Evolutionary conservation across 2,888 invertebrate species (phyloP).

Genomic region (Pemphredon lugubris): DNA sequence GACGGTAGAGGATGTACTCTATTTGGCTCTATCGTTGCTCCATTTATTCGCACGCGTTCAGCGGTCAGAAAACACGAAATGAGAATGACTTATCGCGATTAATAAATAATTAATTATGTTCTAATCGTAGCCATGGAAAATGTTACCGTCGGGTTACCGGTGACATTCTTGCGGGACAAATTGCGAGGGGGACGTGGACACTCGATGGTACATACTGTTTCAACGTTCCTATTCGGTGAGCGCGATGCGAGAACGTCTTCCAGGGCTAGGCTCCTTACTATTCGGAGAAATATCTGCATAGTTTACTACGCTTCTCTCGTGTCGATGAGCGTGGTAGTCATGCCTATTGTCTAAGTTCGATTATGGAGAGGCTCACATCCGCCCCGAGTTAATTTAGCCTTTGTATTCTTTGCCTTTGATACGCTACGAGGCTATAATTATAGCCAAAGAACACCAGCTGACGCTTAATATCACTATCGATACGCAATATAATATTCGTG

Average conservation of each 20-base stretch:
- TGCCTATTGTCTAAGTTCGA: conserved; percentile 53
- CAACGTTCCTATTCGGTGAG: not conserved
- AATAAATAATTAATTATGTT: no score
- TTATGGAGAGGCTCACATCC: conserved; percentile 54
- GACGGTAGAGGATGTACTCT: conserved; percentile 18
- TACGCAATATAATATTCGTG: not conserved
- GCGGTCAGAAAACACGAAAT: no score
- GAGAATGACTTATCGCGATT: no score
- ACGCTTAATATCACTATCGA: conserved; percentile 23
- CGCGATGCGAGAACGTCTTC: not conserved
- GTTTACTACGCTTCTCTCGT: conserved; percentile 25
- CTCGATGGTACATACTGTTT: conserved; percentile 8
- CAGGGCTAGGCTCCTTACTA: conserved; percentile 16
- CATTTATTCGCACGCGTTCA: no score
- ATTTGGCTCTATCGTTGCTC: no score
- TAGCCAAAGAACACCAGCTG: conserved; percentile 25
- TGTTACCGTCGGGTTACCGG: not conserved
- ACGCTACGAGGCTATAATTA: conserved; percentile 45
- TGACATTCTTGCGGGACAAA: not conserved
- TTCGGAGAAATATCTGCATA: conserved; percentile 50
- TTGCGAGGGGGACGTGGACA: not conserved
- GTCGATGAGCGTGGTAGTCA: conserved; percentile 52
- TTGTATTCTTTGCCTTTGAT: conserved; percentile 44
- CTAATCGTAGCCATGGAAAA: no score
- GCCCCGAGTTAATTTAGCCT: conserved; percentile 47